Evolutionary conservation across 2,888 invertebrate species (phyloP).

Genomic region (Tenthredo scrophulariae): DNA sequence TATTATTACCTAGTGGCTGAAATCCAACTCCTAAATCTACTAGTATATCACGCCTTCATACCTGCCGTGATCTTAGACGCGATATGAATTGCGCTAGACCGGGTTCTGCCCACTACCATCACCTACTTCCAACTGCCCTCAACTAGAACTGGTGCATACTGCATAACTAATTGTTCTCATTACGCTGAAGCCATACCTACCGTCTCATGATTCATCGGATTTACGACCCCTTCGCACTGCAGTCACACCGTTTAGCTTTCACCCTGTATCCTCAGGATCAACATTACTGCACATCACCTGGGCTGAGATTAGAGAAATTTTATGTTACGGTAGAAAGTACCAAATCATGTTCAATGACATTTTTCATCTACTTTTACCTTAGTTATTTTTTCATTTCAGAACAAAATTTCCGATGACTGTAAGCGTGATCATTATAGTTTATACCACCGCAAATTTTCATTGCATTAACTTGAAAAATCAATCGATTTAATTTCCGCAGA

Average conservation of each 20-base stretch:
- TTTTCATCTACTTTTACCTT: not conserved
- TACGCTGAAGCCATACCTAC: not conserved
- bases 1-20: slow-evolving; percentile 1
- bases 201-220: slow-evolving; percentile 16
- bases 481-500: not conserved
- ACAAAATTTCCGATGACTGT: not conserved
- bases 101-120: slow-evolving; percentile 25
- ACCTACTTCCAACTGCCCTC: slow-evolving; percentile 16
- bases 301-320: not conserved
- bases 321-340: not conserved
- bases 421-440: too few species aligned
- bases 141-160: slow-evolving; percentile 36
- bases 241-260: not conserved
- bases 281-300: not conserved
- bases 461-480: too few species aligned
- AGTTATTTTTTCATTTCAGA: not conserved
- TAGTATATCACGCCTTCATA: slow-evolving; percentile 4
- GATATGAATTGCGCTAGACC: slow-evolving; percentile 31
- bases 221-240: slow-evolving; percentile 5
- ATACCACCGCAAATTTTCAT: too few species aligned
- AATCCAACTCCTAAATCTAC: slow-evolving; percentile 35
- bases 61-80: not conserved
- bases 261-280: not conserved
- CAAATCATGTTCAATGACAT: not conserved
- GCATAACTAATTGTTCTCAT: slow-evolving; percentile 37